These are phyloP conservation scores for Marcusenius ussheri DNA, from an alignment of 2,113 vertebrate genomes.

Conservation along the genomic window DNA sequence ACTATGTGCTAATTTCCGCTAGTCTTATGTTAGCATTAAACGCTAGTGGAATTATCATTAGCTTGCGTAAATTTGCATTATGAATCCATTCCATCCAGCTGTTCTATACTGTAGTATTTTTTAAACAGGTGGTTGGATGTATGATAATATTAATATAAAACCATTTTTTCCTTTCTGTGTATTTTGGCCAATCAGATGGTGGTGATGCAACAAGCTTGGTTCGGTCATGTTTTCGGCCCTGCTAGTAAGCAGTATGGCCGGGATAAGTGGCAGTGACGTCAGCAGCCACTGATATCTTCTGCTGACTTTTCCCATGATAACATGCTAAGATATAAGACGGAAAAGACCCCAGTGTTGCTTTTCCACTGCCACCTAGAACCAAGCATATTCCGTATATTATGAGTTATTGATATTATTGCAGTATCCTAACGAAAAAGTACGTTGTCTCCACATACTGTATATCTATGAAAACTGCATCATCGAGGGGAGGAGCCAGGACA, in stretches of 20 bases:
- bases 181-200: neutral
- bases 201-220: too few species aligned
- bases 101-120: neutral
- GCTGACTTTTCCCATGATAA: too few species aligned
- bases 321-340: too few species aligned
- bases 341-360: too few species aligned
- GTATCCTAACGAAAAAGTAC: neutral
- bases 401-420: neutral
- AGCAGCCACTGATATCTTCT: too few species aligned
- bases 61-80: neutral
- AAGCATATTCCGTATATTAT: too few species aligned
- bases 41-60: neutral
- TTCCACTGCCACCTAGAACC: too few species aligned
- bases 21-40: neutral
- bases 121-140: neutral
- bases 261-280: too few species aligned
- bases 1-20: neutral
- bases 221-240: too few species aligned
- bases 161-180: neutral
- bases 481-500: neutral
- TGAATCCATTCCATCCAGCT: neutral
- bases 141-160: neutral
- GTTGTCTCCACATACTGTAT: neutral
- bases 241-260: too few species aligned
- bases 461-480: neutral